Conservation (phyloP, 2,888 invertebrate genomes). For the Perithous albicinctus region DNA sequence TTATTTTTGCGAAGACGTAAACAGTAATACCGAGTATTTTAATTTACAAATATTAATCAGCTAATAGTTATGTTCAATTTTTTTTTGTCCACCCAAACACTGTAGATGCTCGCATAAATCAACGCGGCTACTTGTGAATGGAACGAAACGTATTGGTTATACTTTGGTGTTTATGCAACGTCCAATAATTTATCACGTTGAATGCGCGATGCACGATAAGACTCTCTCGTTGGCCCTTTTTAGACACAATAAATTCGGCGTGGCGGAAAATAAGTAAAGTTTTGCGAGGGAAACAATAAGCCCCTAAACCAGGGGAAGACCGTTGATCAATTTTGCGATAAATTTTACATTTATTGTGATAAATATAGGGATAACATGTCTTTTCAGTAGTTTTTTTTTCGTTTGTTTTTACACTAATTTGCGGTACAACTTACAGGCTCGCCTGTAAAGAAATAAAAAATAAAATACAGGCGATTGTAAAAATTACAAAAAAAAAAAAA, state of each 20-base stretch:
- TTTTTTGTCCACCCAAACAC: too few relatives aligned
- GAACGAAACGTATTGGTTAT: not conserved
- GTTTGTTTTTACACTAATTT: slow-evolving; percentile 65
- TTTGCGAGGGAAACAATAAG: slow-evolving; percentile 1
- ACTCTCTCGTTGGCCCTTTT: not conserved
- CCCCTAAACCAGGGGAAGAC: slow-evolving; percentile 1
- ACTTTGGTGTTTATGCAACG: not conserved
- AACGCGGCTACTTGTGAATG: slow-evolving; percentile 8
- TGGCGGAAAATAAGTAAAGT: not conserved
- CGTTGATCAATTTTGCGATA: slow-evolving; percentile 59
- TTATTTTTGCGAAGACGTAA: too few relatives aligned
- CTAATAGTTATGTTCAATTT: too few relatives aligned
- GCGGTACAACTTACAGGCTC: slow-evolving; percentile 67
- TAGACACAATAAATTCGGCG: not conserved
- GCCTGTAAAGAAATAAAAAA: slow-evolving; percentile 57
- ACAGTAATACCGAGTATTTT: too few relatives aligned
- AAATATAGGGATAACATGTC: slow-evolving; percentile 67
- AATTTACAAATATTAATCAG: too few relatives aligned
- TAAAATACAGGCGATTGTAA: slow-evolving; percentile 36
- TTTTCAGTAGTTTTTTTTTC: slow-evolving; percentile 45
- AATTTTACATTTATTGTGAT: slow-evolving; percentile 69
- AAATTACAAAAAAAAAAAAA: slow-evolving; percentile 44
- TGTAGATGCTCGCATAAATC: too few relatives aligned
- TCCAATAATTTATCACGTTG: slow-evolving; percentile 19
- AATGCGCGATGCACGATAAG: not conserved